Base-by-base conservation (phyloP, 2,113 vertebrate genomes). In the Jacana jacana region DNA sequence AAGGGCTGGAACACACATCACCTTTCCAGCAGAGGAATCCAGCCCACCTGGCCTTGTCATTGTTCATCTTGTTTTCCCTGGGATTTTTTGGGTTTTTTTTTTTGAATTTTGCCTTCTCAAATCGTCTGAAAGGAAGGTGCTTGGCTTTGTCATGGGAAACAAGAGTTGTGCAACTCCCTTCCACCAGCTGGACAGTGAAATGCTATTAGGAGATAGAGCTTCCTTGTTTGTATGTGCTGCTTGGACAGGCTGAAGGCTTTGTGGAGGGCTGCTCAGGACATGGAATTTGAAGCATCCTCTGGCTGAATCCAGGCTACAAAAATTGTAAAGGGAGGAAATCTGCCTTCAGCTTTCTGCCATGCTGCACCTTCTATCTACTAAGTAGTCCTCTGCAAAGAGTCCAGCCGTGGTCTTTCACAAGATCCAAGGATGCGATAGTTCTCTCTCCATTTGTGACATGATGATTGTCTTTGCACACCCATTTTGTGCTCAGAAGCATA, bases 381-480 rank as follows among this genome's bases (percentile, higher is more conserved):
- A 12, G 31, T 6, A 48, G 16, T 3, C 5, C 5, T 22, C 2
- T 10, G 35, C 30, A 35, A 52, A 52, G 28, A 6, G 25, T 6
- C 48, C 30, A 9, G 28, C 14, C 27, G 22, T 5, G 5, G 37
- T 24, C 25, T 61, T 31, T 6, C 16, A 28, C 23, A 23, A 27
- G 33, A 25, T 5, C 10, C 17, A 6, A 20, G 39, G 22, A 10
- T 4, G 5, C 2, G 33, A 6, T 30, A 22, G 40, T 5, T 54
- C 24, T 14, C 23, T 63, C 24, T 30, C 1, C 2, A 2, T 2
- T 7, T 13, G 4, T 3, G 40, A 11, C 17, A 8, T 9, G 5
- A 3, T 14, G 4, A 0, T 4, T 28, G 16, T n/a, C 49, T 57
- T 39, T 54, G 55, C 15, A 14, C 1, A 0, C 8, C 24, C 13